Conservation (phyloP, 2,888 invertebrate species). For the Malthinus flaveolus region DNA sequence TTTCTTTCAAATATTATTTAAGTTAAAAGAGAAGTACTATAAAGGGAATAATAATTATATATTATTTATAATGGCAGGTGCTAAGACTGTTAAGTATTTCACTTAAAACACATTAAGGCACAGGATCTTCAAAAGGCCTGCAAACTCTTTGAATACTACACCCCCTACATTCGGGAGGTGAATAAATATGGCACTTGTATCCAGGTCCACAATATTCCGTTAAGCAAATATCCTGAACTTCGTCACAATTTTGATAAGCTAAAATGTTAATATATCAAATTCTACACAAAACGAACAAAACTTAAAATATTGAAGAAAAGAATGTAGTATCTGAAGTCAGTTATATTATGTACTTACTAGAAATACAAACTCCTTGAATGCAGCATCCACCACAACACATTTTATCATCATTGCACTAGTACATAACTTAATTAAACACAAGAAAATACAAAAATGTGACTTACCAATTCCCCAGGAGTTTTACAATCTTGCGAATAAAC, state of each 20-base stretch:
- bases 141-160: constrained; percentile 39
- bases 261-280: constrained; percentile 2
- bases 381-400: constrained; percentile 66
- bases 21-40: no score
- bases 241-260: constrained; percentile 45
- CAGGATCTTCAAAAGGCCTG: constrained; percentile 16
- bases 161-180: constrained; percentile 40
- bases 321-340: not conserved
- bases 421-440: constrained; percentile 20
- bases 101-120: not conserved
- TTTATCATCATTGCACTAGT: constrained; percentile 67
- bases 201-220: constrained; percentile 43
- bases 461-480: constrained; percentile 37
- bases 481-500: constrained; percentile 36
- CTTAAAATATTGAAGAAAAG: constrained; percentile 3
- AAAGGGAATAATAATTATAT: no score
- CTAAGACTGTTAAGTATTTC: not conserved
- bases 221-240: constrained; percentile 40
- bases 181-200: constrained; percentile 43
- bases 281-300: constrained; percentile 16
- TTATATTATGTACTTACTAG: no score
- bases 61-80: no score
- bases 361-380: constrained; percentile 56
- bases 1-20: no score
- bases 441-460: constrained; percentile 8